Evolutionary conservation across 2,888 invertebrate species (phyloP), one percentile per base, ranked within the genome.

Genomic region (Drosophila cognata): DNA sequence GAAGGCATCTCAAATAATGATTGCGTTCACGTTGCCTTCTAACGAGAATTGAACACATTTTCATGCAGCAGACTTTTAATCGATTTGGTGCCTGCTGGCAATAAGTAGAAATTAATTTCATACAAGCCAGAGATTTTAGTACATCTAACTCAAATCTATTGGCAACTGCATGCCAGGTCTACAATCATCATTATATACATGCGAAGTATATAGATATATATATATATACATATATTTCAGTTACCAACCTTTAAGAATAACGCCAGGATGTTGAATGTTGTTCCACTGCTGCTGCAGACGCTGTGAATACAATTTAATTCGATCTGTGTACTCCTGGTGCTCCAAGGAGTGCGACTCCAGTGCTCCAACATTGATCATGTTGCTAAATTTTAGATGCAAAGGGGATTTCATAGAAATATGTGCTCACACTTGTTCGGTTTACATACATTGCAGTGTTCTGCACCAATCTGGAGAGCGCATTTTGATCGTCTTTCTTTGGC

Each of bases 301-400:
- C 71, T 94, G 93, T 51, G 94, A 95, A 93, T 97, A 97, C 82
- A 95, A 94, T 82, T 96, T 95, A 81, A 96, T 96, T 76, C 97
- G 94, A 90, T 98, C 98, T 88, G 96, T 95, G 93, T 97, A 98
- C 92, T 98, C 98, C 90, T 97, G 96, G 82, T 97, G 97, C 88
- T 98, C 98, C 69, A 98, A 94, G 85, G 96, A 96, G 92, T 97
- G 97, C 13, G 97, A 96, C 76, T 98, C 98, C 81, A 98, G 94
- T 4, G 98, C 97, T 59, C 97, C 97, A n/a, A 98, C 98, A 94
- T 98, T 98, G 89, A 98, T 98, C 71, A 98, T 97, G 94, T 98
- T 97, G 71, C 98, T 98, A 93, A 59, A 79, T 46, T 25, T 46
- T 4, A 16, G 8, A 46, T 4, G 25, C 46, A 25, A 46, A 46